These are phyloP conservation scores for Chelonus formosanus DNA, from an alignment of 2,888 invertebrate genomes.

Conservation along the genomic window DNA sequence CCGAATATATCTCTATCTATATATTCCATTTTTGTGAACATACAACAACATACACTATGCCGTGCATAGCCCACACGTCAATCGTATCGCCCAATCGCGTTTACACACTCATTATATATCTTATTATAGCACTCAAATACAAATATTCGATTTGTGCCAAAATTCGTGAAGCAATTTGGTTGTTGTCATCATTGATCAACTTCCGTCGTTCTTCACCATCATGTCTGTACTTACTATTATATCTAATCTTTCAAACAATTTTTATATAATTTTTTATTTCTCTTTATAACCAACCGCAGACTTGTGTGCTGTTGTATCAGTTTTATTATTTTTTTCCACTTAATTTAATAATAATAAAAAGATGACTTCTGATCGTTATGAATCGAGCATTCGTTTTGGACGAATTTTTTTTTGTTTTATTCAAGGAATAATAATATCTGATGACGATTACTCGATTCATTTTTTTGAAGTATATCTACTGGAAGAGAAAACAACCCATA, in stretches of 20 bases:
- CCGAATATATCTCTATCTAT: slow-evolving; percentile 44
- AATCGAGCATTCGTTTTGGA: too few relatives aligned
- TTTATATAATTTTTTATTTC: too few relatives aligned
- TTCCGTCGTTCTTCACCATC: neutral
- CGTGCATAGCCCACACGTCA: slow-evolving; percentile 38
- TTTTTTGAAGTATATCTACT: slow-evolving; percentile 18
- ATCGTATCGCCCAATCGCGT: slow-evolving; percentile 39
- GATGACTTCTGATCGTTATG: too few relatives aligned
- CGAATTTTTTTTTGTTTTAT: neutral
- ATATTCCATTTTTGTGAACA: slow-evolving; percentile 32
- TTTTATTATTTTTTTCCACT: too few relatives aligned
- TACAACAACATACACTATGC: slow-evolving; percentile 28
- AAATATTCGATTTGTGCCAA: slow-evolving; percentile 51
- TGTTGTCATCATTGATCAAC: neutral
- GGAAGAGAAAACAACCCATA: slow-evolving; percentile 15
- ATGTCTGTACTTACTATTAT: neutral
- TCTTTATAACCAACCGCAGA: too few relatives aligned
- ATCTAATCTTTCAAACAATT: too few relatives aligned
- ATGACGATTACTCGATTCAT: slow-evolving; percentile 28
- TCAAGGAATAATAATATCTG: slow-evolving; percentile 32
- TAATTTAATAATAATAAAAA: too few relatives aligned
- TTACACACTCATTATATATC: slow-evolving; percentile 37
- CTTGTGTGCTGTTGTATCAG: too few relatives aligned
- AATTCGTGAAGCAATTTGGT: slow-evolving; percentile 28
- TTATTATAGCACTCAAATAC: slow-evolving; percentile 47